Evolutionary conservation across 1,140 invertebrate genomes (phyloP).

Genomic region (Ptiloglossa arizonensis): DNA sequence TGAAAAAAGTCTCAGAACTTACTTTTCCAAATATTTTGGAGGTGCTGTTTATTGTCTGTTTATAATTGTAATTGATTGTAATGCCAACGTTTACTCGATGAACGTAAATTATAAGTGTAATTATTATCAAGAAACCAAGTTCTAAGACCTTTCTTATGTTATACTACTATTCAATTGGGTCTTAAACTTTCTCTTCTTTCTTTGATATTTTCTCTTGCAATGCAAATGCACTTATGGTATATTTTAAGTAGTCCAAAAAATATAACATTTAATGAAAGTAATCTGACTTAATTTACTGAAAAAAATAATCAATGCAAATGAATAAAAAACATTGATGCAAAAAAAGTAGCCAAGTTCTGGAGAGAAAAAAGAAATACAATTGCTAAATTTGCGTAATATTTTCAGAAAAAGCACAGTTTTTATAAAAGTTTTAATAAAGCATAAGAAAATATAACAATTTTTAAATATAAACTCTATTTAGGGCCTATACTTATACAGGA

Average conservation of each 20-base stretch:
- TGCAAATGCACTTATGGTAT: conserved; percentile 29
- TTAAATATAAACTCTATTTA: too few species aligned
- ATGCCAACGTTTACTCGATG: neutral
- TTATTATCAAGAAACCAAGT: conserved; percentile 15
- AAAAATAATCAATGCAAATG: neutral
- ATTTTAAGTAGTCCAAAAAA: conserved; percentile 2
- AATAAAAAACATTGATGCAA: neutral
- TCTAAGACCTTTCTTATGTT: conserved; percentile 40
- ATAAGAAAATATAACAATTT: too few species aligned
- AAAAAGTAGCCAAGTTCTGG: neutral
- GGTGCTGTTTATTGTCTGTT: conserved; percentile 2
- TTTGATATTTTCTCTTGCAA: conserved; percentile 25
- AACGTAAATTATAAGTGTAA: neutral
- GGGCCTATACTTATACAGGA: neutral
- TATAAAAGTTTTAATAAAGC: neutral
- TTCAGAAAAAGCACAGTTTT: neutral
- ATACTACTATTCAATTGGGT: conserved; percentile 28
- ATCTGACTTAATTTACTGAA: neutral
- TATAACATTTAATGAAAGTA: neutral
- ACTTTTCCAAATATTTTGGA: conserved; percentile 11
- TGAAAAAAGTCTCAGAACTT: conserved; percentile 36
- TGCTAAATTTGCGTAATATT: neutral
- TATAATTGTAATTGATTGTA: neutral
- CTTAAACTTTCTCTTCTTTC: conserved; percentile 53
- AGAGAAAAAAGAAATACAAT: neutral